Conservation (phyloP, 2,797 vertebrate species). For the Clarias platycephalus region DNA sequence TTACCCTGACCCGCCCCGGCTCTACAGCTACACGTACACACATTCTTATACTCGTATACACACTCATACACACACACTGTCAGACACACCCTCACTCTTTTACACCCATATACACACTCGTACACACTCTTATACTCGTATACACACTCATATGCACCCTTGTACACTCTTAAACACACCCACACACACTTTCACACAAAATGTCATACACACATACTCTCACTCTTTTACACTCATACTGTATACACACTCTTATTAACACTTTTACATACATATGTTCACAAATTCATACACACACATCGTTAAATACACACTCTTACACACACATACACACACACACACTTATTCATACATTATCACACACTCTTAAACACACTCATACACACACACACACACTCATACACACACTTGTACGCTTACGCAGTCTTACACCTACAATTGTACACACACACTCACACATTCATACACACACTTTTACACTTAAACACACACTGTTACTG, state of each 20-base stretch:
- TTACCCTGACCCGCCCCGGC: not conserved
- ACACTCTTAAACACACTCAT: not conserved
- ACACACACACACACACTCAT: not conserved
- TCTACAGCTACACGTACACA: not conserved
- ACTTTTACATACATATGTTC: not conserved
- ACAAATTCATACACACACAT: not conserved
- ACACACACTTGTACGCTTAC: not conserved
- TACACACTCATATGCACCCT: not conserved
- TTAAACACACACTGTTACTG: no score
- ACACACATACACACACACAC: not conserved
- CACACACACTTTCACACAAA: not conserved
- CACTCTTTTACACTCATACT: not conserved
- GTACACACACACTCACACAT: not conserved
- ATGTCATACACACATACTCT: not conserved
- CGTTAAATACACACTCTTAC: not conserved
- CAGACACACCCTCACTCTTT: no score
- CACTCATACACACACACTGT: not conserved
- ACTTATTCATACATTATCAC: not conserved
- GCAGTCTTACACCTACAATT: not conserved
- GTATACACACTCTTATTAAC: not conserved
- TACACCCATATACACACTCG: not conserved
- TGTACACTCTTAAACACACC: no score
- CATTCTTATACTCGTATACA: not conserved
- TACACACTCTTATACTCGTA: not conserved
- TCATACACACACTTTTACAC: not conserved